Conservation (phyloP, 2,888 invertebrate species). For the Drosophila prostipennis region DNA sequence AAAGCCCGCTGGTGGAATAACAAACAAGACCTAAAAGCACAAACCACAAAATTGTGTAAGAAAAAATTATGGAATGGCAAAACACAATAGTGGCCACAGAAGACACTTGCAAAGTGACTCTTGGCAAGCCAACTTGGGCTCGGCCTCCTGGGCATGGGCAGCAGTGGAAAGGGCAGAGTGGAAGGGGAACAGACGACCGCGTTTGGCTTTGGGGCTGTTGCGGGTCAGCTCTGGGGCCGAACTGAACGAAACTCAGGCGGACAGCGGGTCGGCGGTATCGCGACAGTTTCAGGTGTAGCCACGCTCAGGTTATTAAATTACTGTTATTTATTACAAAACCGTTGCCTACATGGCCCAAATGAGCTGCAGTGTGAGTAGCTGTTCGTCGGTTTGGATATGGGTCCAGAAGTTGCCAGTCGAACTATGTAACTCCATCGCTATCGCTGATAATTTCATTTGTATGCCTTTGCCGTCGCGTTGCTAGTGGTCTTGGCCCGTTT, state of each 20-base stretch:
- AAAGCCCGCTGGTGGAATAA: constrained; percentile 29
- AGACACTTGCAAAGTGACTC: constrained; percentile 44
- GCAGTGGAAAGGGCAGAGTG: constrained; percentile 7
- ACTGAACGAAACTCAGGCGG: constrained; percentile 10
- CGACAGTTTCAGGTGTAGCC: constrained; percentile 64
- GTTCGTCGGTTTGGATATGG: constrained; percentile 6
- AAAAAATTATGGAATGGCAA: constrained; percentile 63
- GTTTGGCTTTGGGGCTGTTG: constrained; percentile 19
- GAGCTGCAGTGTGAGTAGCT: constrained; percentile 44
- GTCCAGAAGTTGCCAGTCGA: constrained; percentile 10
- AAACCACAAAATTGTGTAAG: constrained; percentile 18
- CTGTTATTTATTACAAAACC: constrained; percentile 79
- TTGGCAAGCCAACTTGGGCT: constrained; percentile 28
- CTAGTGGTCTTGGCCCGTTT: constrained; percentile 67
- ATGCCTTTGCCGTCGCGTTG: constrained; percentile 54
- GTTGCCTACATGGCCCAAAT: constrained; percentile 75
- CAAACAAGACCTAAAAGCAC: constrained; percentile 21
- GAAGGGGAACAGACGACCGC: constrained; percentile 11
- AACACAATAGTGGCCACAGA: constrained; percentile 22
- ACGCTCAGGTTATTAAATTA: constrained; percentile 74
- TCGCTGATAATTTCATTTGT: constrained; percentile 57
- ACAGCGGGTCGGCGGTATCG: constrained; percentile 8
- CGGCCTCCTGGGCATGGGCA: background rate
- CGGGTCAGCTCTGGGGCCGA: constrained; percentile 10
- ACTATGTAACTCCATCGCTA: constrained; percentile 44